These are phyloP conservation scores for Galaxias olidus DNA, from an alignment of 2,797 vertebrate genomes.

Conservation along the genomic window DNA sequence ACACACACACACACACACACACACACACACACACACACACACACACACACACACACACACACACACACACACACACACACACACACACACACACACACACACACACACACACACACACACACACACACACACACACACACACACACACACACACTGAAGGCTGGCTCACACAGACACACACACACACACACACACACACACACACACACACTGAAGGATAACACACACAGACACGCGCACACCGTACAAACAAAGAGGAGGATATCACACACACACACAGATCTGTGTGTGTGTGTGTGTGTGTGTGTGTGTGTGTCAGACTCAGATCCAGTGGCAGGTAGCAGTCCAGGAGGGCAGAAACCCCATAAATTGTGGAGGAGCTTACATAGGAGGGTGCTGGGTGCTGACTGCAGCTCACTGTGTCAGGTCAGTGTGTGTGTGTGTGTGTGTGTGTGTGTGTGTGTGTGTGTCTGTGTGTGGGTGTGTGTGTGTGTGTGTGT, in stretches of 20 bases:
- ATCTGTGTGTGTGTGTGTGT: background rate
- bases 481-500: background rate
- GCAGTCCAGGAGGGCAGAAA: conserved; percentile 72
- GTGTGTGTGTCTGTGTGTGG: background rate
- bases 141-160: too few relatives aligned
- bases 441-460: background rate
- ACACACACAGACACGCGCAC: background rate
- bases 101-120: background rate
- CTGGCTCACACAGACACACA: background rate
- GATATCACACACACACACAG: conserved; percentile 1
- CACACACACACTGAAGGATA: background rate
- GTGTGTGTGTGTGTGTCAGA: conserved; percentile 61
- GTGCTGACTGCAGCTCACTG: conserved; percentile 93
- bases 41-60: conserved; percentile 1
- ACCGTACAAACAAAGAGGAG: too few relatives aligned
- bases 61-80: background rate
- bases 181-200: conserved; percentile 7
- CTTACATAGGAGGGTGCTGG: conserved; percentile 93
- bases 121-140: conserved; percentile 2
- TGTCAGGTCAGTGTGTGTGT: conserved; percentile 77
- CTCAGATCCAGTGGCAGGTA: conserved; percentile 94
- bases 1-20: background rate
- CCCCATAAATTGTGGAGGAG: conserved; percentile 83
- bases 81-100: too few relatives aligned
- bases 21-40: background rate